Percentiles rank a stretch among this genome's conserved stretches.
Evolutionary conservation across 2,797 vertebrate species (phyloP).

Genomic region (Aldrovandia affinis): DNA sequence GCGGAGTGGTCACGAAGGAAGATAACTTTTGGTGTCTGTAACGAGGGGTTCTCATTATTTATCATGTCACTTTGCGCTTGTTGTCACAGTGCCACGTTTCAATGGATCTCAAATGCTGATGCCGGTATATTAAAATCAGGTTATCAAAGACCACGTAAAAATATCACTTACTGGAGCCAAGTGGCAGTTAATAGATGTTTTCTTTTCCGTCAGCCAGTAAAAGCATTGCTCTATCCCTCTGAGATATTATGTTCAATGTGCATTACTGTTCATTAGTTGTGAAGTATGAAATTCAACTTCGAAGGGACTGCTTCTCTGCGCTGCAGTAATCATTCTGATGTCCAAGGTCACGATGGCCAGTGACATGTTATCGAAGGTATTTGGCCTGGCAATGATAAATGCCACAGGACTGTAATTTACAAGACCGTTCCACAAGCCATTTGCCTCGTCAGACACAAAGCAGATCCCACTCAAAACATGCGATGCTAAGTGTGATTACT

Average conservation of each 20-base stretch:
- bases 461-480: conserved; percentile 51
- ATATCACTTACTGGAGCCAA: background rate
- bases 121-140: background rate
- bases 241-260: conserved; percentile 25
- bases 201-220: conserved; percentile 27
- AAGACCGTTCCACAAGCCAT: conserved; percentile 29
- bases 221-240: conserved; percentile 36
- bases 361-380: conserved; percentile 47
- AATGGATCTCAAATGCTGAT: background rate
- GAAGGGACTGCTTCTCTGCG: conserved; percentile 25
- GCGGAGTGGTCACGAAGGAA: background rate
- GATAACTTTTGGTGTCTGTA: background rate
- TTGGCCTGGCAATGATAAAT: conserved; percentile 40
- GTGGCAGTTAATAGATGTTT: conserved; percentile 20
- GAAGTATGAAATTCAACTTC: conserved; percentile 24
- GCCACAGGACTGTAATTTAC: conserved; percentile 34
- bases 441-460: conserved; percentile 48
- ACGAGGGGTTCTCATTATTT: background rate
- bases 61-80: no score
- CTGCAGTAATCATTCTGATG: conserved; percentile 38
- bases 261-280: conserved; percentile 17
- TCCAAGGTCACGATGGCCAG: conserved; percentile 44
- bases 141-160: conserved; percentile 20
- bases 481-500: conserved; percentile 42
- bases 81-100: background rate